Base-by-base conservation (phyloP, 2,888 invertebrate species). In the Troides aeacus region DNA sequence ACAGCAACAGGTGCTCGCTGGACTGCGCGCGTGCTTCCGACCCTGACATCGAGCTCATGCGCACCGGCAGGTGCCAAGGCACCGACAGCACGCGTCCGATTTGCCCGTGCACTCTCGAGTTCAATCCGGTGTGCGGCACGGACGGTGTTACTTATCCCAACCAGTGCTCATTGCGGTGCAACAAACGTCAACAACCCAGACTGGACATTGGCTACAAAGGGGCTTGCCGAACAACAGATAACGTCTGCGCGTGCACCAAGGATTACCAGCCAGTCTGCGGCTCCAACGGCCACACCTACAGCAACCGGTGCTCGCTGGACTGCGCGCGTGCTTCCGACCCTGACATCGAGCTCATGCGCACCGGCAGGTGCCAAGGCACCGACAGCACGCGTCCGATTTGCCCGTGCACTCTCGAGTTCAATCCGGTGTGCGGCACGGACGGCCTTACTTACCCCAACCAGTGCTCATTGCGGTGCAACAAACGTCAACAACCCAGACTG, bases 231-330 rank as follows among this genome's bases (percentile, higher is more conserved):
- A 68, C 46, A 24, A 21, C 46, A 24, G 64, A 62, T 2, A 23
- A 53, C n/a, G 58, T 30, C 15, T 66, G 66, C 59, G 59, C 42
- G 10, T 66, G 66, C 21, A 21, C 21, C 21, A 21, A 21, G 21
- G 21, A 21, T 21, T 1, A 1, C 21, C 21, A 21, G 39, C 79
- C 79, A 0, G 80, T 84, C 0, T 85, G 84, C 68, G 83, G 84
- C 1, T 77, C 79, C 42, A 78, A 84, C 46, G 81, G 81, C 0
- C 70, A 64, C 15, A 83, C 83, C 0, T 84, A 85, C 73, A 68
- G 36, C 24, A 85, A 84, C 68, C 73, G 73, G 4, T 84, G 84
- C 62, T 24, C 75, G 18, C 71, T 84, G 0, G 78, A 80, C 70
- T 84, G 70, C 42, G 70, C 70, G 5, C 50, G 59, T 3, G 58